Percentiles rank a stretch among this genome's conserved stretches.
These are phyloP conservation scores for Chirona hameri DNA, from an alignment of 2,888 invertebrate genomes.

Conservation along the genomic window DNA sequence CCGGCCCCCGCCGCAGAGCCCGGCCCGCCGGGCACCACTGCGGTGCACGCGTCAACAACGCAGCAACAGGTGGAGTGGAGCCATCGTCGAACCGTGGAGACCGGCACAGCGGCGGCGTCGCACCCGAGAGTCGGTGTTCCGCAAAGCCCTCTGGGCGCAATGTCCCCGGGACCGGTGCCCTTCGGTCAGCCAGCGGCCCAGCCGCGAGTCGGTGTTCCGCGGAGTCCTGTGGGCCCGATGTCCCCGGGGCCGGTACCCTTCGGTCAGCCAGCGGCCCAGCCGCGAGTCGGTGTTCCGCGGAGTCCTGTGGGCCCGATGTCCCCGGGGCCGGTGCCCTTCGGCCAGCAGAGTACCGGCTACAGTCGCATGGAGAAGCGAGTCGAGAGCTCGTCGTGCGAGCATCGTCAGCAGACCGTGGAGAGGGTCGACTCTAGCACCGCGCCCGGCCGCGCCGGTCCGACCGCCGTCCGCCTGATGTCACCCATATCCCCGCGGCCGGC, in stretches of 20 bases:
- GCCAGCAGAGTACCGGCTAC: conserved; percentile 6
- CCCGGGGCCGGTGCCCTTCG: neutral
- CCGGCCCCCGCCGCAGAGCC: neutral
- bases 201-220: neutral
- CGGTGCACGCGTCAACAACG: neutral
- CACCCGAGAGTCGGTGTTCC: neutral
- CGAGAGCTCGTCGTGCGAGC: conserved; percentile 32
- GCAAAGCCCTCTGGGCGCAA: too few relatives aligned
- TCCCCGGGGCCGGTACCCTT: neutral
- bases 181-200: neutral
- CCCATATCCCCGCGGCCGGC: neutral
- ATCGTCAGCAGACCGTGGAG: conserved; percentile 39
- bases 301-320: neutral
- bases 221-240: too few relatives aligned
- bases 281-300: neutral
- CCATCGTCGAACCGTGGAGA: neutral
- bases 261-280: neutral
- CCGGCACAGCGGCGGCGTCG: neutral
- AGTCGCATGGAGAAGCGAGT: conserved; percentile 31
- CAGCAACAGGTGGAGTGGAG: neutral
- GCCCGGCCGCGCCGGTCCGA: neutral
- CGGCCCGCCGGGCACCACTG: too few relatives aligned
- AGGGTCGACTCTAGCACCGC: neutral
- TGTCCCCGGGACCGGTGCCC: neutral
- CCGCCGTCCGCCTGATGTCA: neutral